Base-by-base conservation (phyloP, 2,888 invertebrate genomes). In the Cinara cedri region DNA sequence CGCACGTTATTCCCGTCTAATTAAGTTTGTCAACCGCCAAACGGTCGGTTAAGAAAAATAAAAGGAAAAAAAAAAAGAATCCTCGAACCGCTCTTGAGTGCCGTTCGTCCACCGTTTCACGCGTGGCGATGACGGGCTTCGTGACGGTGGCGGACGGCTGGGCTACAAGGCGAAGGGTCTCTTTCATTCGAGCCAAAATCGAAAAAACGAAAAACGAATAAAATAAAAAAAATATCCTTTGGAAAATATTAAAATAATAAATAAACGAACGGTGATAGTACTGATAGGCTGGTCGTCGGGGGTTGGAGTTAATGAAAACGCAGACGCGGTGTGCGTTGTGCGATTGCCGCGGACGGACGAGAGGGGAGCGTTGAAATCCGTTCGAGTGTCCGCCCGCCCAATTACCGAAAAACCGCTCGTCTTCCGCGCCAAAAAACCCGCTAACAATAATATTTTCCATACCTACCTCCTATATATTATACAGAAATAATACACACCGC, bases 321-420 rank as follows among this genome's bases (percentile, higher is more conserved):
- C n/a, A 60, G 46, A 60, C 44, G 24, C 11, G 57, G 21, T 10
- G n/a, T 57, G 21, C 34, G 24, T 16, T 19, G 62, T 51, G 9
- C n/a, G 21, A 65, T 44, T 21, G 42, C 13, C 11, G 63, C 3
- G 11, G 2, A 11, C 10, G 34, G 19, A n/a, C 34, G 24, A 24
- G 19, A 44, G 24, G 42, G 42, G 9, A n/a, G 26, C 24, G 46
- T 76, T 57, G 57, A 76, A 76, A 57, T 75, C 66, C 55, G 46
- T 66, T 66, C 16, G 55, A 76, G 66, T 57, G 75, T 75, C 24
- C 44, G 55, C 65, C 55, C 55, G 1, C 55, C n/a, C 55, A 76
- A 66, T 76, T 66, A 34, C 34, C 3, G 34, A 66, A 76, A 76
- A 76, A 66, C 72, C 46, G 26, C 9, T 46, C 54, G 55, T 19